Conservation (phyloP, 1,140 invertebrate species). For the Atta cephalotes region DNA sequence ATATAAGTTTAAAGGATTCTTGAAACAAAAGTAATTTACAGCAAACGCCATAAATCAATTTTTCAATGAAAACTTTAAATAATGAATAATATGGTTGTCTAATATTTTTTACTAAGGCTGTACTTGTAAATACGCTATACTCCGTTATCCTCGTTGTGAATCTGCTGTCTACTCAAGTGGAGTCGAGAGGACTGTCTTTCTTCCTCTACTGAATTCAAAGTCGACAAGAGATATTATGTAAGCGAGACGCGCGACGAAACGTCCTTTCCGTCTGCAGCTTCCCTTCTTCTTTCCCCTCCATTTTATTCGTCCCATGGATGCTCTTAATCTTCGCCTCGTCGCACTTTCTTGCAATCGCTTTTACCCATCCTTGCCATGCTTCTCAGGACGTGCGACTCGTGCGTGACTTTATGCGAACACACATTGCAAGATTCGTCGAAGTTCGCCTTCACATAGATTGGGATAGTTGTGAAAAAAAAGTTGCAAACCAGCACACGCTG, state of each 20-base stretch:
- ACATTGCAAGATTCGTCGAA: conserved; percentile 17
- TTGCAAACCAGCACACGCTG: not conserved
- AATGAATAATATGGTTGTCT: too few species aligned
- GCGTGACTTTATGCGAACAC: conserved; percentile 29
- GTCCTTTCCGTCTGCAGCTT: conserved; percentile 10
- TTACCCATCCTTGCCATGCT: conserved; percentile 36
- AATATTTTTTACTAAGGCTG: too few species aligned
- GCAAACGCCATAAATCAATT: too few species aligned
- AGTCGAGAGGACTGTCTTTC: conserved; percentile 4
- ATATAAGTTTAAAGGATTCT: too few species aligned
- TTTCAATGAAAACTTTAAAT: too few species aligned
- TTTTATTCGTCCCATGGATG: conserved; percentile 49
- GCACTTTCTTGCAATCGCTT: conserved; percentile 37
- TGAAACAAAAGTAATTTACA: too few species aligned
- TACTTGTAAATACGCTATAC: conserved; percentile 19
- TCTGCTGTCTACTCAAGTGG: conserved; percentile 27
- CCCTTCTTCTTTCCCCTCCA: conserved; percentile 23
- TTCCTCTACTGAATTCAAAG: conserved; percentile 14
- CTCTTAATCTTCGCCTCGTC: conserved; percentile 52
- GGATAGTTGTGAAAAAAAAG: not conserved
- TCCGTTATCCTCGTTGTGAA: conserved; percentile 28
- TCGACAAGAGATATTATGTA: conserved; percentile 49
- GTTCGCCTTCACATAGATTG: not conserved
- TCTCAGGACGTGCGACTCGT: not conserved
- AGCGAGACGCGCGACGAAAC: conserved; percentile 54